phyloP scores from a whole-genome alignment of 1,140 invertebrate genomes.

The Orius insidiosus region DNA sequence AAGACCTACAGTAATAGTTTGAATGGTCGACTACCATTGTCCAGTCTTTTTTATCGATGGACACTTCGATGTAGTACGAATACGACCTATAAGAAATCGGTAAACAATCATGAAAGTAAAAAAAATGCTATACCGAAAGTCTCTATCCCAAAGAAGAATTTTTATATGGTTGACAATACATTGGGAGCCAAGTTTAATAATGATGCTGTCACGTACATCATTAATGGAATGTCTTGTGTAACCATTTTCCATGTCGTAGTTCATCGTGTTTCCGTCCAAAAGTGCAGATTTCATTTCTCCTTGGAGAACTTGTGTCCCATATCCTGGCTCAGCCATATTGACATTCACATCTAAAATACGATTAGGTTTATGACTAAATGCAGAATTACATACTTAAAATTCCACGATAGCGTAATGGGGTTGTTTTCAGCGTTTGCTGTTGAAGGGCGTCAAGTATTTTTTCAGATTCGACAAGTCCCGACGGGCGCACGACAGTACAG shows the following conservation, averaged over 20 bases:
- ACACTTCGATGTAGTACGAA: conserved; percentile 92
- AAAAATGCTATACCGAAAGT: conserved; percentile 73
- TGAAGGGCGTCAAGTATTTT: conserved; percentile 87
- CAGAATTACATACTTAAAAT: conserved; percentile 40
- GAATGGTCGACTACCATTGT: conserved; percentile 81
- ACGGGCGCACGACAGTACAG: conserved; percentile 69
- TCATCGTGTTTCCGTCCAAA: conserved; percentile 69
- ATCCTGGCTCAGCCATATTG: conserved; percentile 66
- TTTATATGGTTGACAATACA: conserved; percentile 90
- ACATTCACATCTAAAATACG: conserved; percentile 57
- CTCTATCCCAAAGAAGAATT: conserved; percentile 87
- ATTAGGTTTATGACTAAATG: not conserved
- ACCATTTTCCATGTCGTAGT: conserved; percentile 81
- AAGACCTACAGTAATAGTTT: conserved; percentile 80
- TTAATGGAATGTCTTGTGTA: conserved; percentile 88
- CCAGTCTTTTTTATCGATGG: conserved; percentile 92
- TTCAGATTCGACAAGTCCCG: conserved; percentile 70
- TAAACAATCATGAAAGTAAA: too few species aligned
- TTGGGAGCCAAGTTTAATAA: conserved; percentile 69
- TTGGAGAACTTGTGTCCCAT: conserved; percentile 62
- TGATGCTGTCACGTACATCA: conserved; percentile 63
- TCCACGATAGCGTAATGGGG: conserved; percentile 65
- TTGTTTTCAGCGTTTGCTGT: conserved; percentile 56
- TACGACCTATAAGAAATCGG: conserved; percentile 50
- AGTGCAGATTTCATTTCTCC: conserved; percentile 76